Base-by-base conservation (phyloP, 2,888 invertebrate genomes). In the Ichneumoninae sp. region DNA sequence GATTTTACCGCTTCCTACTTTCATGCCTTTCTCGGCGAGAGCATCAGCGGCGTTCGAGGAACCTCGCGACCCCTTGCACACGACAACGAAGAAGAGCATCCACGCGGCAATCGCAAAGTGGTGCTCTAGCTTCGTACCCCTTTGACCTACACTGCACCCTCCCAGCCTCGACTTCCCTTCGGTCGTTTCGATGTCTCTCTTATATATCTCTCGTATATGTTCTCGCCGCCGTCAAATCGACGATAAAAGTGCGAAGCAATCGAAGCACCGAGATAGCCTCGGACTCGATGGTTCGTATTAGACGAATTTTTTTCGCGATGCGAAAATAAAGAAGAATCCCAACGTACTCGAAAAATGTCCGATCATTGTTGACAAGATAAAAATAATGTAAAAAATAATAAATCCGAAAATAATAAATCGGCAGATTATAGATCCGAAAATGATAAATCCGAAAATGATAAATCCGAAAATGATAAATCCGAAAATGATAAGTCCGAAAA, bases 101-200 rank as follows among this genome's bases (percentile, higher is more conserved):
- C 54, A 70, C 68, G 60, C 60, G 75, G 63, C 65, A 81, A 65
- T 74, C 69, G 74, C 47, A 79, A 80, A 78, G 78, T 79, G 78
- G 74, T 78, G 57, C 78, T 66, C 75, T 52, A 65, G 69, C 63
- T 52, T 78, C 66, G 57, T 75, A 19, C 60, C 63, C 73, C 65
- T 50, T 30, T 47, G 66, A 5, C 47, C 60, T 63, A 63, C 16
- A 33, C 52, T 50, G 13, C 40, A n/a, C 13, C 65, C 13, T 36
- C 40, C 40, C 30, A 63, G 22, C 65, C 10, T 26, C 36, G n/a
- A 16, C 19, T 54, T 40, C 30, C 57, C 57, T 57, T 66, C 54
- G 60, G 57, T 69, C 75, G 57, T 10, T 70, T 68, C 47, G 60
- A 60, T 60, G 33, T 70, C 47, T 71, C 10, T 19, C 16, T 74